Evolutionary conservation across 2,113 vertebrate genomes (phyloP), one percentile per base, ranked within the genome.

Genomic region (Cyphomyrus plagiostoma): DNA sequence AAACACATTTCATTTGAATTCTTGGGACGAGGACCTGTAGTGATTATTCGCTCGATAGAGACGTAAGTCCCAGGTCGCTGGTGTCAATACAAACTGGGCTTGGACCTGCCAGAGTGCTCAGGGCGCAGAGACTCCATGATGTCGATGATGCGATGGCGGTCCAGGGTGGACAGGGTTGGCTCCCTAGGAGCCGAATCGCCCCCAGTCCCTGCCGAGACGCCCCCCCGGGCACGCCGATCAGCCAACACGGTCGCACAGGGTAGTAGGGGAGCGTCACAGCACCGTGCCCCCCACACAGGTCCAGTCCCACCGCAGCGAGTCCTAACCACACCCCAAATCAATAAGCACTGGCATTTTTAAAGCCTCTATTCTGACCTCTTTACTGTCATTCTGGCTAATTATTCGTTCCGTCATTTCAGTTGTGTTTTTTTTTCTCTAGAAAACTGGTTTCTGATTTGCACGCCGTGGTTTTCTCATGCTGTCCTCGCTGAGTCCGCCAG

Each of bases 121-220:
- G 62, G n/a, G 23, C 1, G 1, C 62, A 26, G 30, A 13, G 45
- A 42, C 77, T 15, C 58, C 39, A 62, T 89, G 11, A 39, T 46
- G 53, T 46, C 2, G 62, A 26, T 3, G 62, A n/a, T 26, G 62
- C n/a, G n/a, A 8, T 26, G 3, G 23, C 26, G n/a, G 58, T 66
- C 23, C 58, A 26, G 58, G 8, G 23, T n/a, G 23, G 2, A n/a
- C 90, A 92, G 93, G 91, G 89, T 92, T 92, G 92, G 95, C 95
- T 95, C 93, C 30, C 70, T 17, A 15, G 10, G 13, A 3, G 30
- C 4, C 70, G 1, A 7, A 15, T 17, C 1, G 15, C 19, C 13
- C 30, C 13, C 30, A 80, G 35, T 13, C 35, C 35, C 35, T 1
- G 4, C 70, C 0, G 4, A 15, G 15, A 17, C 1, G 3, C 13